A percentile compares a stretch with the other conserved stretches of the same genome.
These are phyloP conservation scores for Basileuterus tristriatus DNA, from an alignment of 2,797 vertebrate species.

Conservation along the genomic window DNA sequence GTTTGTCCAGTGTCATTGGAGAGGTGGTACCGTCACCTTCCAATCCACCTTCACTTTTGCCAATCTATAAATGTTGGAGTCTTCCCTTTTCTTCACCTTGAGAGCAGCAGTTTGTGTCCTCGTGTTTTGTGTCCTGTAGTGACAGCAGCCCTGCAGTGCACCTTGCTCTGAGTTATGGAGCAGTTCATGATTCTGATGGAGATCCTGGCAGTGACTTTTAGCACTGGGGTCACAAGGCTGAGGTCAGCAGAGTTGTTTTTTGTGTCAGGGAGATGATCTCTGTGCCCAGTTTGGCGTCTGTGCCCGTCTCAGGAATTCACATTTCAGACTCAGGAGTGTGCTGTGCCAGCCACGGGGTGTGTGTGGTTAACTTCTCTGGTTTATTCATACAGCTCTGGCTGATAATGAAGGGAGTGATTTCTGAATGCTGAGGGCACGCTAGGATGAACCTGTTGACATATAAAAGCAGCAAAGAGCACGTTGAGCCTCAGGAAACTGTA, in stretches of 20 bases:
- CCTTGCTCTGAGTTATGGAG: neutral
- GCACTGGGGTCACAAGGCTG: neutral
- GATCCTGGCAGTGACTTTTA: neutral
- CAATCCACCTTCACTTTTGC: too few species aligned
- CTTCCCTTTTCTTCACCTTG: too few species aligned
- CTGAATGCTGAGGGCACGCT: neutral
- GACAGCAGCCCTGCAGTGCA: too few species aligned
- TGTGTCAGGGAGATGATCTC: neutral
- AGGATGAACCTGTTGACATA: constrained; percentile 29
- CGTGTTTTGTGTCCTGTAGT: too few species aligned
- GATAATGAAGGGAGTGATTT: constrained; percentile 26
- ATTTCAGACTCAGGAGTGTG: neutral
- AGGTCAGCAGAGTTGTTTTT: too few species aligned
- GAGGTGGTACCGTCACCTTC: too few species aligned
- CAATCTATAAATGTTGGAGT: too few species aligned
- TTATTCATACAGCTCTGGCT: neutral
- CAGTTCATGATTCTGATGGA: neutral
- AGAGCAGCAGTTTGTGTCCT: too few species aligned
- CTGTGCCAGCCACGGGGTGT: neutral
- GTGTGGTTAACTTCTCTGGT: neutral
- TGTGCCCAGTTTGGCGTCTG: fast-evolving
- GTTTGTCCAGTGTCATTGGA: too few species aligned
- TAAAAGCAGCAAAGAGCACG: neutral
- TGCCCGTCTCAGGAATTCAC: neutral
- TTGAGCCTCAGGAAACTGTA: neutral